Conservation (phyloP, 2,113 vertebrate species). For the Leptobrachium leishanense region DNA sequence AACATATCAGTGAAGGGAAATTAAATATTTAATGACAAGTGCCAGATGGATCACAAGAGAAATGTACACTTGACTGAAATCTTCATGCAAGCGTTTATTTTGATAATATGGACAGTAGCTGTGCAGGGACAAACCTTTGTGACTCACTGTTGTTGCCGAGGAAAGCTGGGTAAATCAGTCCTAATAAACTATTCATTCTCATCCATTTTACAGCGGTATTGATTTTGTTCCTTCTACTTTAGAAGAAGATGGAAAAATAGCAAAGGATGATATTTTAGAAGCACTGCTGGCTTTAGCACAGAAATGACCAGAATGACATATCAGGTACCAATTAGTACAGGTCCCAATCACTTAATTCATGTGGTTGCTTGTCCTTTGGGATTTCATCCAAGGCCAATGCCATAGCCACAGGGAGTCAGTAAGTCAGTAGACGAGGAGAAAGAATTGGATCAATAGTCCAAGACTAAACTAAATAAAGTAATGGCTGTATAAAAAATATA, state of each 20-base stretch:
- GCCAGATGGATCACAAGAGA: slow-evolving; percentile 20
- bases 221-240: slow-evolving; percentile 27
- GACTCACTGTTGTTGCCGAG: slow-evolving; percentile 28
- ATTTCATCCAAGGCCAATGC: not conserved
- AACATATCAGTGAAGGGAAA: slow-evolving; percentile 2
- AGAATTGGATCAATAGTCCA: slow-evolving; percentile 20
- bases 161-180: slow-evolving; percentile 39
- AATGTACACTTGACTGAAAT: slow-evolving; percentile 4
- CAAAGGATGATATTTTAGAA: slow-evolving; percentile 24
- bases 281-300: slow-evolving; percentile 14
- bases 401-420: not conserved
- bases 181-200: slow-evolving; percentile 49
- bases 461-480: not conserved
- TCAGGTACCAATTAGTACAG: slow-evolving; percentile 36
- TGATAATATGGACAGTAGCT: slow-evolving; percentile 30
- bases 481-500: slow-evolving; percentile 4
- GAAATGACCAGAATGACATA: slow-evolving; percentile 29
- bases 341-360: slow-evolving; percentile 21
- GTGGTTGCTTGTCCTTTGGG: slow-evolving; percentile 10
- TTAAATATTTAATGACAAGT: slow-evolving; percentile 37
- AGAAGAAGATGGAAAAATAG: slow-evolving; percentile 16
- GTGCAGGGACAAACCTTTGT: slow-evolving; percentile 35
- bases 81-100: slow-evolving; percentile 38
- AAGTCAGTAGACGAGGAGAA: not conserved
- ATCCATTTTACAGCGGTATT: slow-evolving; percentile 45